Conservation (phyloP, 92 coral and sea anemone genomes). For the Actinostola sp. region DNA sequence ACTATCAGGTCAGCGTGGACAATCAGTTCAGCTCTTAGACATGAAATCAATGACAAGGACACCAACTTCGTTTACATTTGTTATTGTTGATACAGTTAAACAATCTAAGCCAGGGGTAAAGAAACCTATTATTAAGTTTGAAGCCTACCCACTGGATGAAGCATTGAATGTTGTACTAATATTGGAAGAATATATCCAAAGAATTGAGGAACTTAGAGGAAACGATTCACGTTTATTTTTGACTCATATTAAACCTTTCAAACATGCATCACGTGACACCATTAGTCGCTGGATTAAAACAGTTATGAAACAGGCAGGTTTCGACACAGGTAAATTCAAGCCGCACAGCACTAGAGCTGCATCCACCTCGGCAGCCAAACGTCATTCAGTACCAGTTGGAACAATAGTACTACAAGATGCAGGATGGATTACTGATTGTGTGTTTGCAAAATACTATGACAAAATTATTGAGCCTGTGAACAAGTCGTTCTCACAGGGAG, state of each 20-base stretch:
- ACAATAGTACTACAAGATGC: no score
- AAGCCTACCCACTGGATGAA: constrained; percentile 9
- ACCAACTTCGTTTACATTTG: constrained; percentile 10
- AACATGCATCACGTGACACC: constrained; percentile 1
- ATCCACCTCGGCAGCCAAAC: no score
- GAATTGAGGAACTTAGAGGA: background rate
- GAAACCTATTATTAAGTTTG: constrained; percentile 13
- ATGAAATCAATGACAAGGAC: constrained; percentile 9
- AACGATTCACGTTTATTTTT: background rate
- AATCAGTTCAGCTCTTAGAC: constrained; percentile 7
- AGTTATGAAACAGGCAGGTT: no score
- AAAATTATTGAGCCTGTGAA: no score
- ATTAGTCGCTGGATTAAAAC: constrained; percentile 24
- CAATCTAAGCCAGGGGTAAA: constrained; percentile 12
- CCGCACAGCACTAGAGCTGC: no score
- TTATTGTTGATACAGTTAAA: constrained; percentile 4
- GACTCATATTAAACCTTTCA: background rate
- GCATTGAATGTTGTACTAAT: constrained; percentile 1
- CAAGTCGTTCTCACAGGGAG: no score
- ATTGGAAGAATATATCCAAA: constrained; percentile 1
- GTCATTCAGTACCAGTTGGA: no score
- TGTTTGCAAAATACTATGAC: no score
- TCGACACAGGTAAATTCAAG: no score
- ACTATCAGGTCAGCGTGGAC: constrained; percentile 14
- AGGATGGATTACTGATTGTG: no score